Evolutionary conservation across 2,113 vertebrate species (phyloP).

Genomic region (Hydropotes inermis): DNA sequence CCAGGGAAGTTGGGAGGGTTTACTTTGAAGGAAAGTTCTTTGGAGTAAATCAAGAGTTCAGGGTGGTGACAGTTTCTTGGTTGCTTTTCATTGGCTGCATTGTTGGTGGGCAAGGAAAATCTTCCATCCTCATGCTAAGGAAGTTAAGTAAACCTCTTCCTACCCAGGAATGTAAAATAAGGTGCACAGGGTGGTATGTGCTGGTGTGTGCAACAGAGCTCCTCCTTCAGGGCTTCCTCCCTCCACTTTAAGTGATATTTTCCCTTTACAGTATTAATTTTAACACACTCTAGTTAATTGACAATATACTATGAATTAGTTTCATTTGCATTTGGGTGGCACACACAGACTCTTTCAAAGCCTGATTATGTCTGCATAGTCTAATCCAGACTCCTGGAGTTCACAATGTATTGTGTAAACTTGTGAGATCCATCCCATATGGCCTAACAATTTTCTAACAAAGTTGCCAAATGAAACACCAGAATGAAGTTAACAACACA

Average conservation of each 20-base stretch:
- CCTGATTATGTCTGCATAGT: not conserved
- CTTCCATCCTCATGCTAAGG: not conserved
- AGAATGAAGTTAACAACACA: not conserved
- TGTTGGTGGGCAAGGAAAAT: not conserved
- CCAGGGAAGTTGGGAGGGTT: not conserved
- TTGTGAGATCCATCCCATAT: not conserved
- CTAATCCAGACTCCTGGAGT: not conserved
- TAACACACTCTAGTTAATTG: not conserved
- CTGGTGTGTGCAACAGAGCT: not conserved
- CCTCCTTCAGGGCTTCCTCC: not conserved
- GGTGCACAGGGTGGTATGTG: not conserved
- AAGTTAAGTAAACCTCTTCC: not conserved
- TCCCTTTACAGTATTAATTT: not conserved
- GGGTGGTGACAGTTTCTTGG: not conserved
- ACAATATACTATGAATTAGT: not conserved
- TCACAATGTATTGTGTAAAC: not conserved
- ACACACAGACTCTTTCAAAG: not conserved
- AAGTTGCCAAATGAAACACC: not conserved
- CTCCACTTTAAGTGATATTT: not conserved
- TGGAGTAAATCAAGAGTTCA: not conserved
- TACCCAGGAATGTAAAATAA: not conserved
- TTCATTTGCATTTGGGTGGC: not conserved
- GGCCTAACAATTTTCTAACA: not conserved
- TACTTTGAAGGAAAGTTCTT: not conserved
- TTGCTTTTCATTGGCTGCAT: not conserved